phyloP scores from a whole-genome alignment of 1,140 invertebrate genomes.

The Bombus consobrinus region DNA sequence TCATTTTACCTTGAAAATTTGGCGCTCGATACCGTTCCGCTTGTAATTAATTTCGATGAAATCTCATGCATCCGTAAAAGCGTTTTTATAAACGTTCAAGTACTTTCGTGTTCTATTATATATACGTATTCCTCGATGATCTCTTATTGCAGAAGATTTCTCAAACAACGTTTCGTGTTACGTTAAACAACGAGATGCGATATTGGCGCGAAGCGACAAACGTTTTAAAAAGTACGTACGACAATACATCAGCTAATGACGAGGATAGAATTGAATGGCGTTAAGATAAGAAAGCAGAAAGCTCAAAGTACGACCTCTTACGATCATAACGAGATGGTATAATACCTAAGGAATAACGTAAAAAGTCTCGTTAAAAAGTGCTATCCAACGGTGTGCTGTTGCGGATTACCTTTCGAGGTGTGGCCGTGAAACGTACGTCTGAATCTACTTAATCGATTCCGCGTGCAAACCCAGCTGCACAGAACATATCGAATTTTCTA shows the following conservation, averaged over 20 bases:
- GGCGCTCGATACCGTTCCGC: background rate
- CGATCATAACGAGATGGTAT: background rate
- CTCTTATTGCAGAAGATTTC: background rate
- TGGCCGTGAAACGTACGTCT: constrained; percentile 27
- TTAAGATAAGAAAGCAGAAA: background rate
- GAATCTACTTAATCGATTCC: constrained; percentile 31
- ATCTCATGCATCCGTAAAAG: too few species aligned
- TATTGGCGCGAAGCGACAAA: background rate
- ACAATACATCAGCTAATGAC: background rate
- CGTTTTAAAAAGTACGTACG: background rate
- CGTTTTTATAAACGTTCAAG: too few species aligned
- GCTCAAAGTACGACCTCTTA: background rate
- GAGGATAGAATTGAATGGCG: background rate
- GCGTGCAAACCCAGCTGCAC: background rate
- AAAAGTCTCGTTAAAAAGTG: background rate
- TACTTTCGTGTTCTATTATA: too few species aligned
- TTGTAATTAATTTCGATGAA: background rate
- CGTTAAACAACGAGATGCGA: background rate
- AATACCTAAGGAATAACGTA: background rate
- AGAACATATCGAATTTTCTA: background rate
- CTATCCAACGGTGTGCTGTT: background rate
- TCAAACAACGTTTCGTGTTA: background rate
- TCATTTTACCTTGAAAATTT: background rate
- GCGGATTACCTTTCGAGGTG: constrained; percentile 13
- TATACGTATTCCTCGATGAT: background rate